phyloP scores from a whole-genome alignment of 2,797 vertebrate genomes.

The Paratrypauchen microcephalus region DNA sequence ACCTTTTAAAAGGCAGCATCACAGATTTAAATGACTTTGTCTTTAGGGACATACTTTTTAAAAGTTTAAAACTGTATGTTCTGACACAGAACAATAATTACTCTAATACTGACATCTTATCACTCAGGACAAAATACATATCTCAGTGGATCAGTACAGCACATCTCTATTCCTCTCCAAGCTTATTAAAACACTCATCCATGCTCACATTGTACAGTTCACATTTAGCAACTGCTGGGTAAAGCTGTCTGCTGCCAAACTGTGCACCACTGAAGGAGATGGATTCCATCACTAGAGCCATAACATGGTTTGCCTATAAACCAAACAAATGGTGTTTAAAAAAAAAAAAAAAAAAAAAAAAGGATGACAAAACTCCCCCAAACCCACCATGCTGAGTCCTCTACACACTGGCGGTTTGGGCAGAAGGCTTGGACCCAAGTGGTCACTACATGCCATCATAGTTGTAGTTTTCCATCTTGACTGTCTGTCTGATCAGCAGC shows the following conservation, averaged over 20 bases:
- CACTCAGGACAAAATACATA: constrained; percentile 63
- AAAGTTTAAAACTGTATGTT: constrained; percentile 77
- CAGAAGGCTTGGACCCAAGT: constrained; percentile 66
- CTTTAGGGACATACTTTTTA: constrained; percentile 68
- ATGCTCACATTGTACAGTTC: constrained; percentile 48
- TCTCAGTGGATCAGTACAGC: constrained; percentile 29
- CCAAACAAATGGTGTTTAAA: constrained; percentile 29
- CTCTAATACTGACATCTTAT: constrained; percentile 66
- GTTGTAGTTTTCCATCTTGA: constrained; percentile 85
- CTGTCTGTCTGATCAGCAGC: constrained; percentile 84
- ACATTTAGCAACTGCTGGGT: constrained; percentile 57
- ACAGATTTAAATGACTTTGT: constrained; percentile 61
- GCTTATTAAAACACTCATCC: constrained; percentile 62
- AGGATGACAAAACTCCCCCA: constrained; percentile 50
- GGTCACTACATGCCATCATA: constrained; percentile 82
- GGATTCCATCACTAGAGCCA: constrained; percentile 20
- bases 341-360: constrained; percentile 33
- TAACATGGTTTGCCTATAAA: constrained; percentile 33
- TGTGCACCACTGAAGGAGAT: constrained; percentile 32
- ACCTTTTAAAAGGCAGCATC: constrained; percentile 46
- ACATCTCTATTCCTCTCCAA: constrained; percentile 51
- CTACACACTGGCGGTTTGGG: constrained; percentile 39
- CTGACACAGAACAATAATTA: constrained; percentile 84
- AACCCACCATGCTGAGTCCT: constrained; percentile 57
- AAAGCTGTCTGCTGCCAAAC: constrained; percentile 73